These are phyloP conservation scores for Rhinoptilus africanus DNA, from an alignment of 2,113 vertebrate species.

Conservation along the genomic window DNA sequence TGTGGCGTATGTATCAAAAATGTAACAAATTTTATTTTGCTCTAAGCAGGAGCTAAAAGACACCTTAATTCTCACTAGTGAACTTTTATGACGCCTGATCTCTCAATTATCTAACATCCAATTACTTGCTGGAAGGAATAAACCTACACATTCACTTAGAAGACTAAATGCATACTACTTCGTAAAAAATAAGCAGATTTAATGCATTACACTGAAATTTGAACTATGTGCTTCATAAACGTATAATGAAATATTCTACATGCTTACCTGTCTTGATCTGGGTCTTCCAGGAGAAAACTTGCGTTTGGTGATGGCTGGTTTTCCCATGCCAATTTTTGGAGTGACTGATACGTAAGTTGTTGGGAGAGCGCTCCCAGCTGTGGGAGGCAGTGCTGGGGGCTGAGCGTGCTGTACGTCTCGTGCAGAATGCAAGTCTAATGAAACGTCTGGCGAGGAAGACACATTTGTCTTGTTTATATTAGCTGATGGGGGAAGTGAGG, in stretches of 20 bases:
- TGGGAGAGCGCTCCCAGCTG: conserved; percentile 71
- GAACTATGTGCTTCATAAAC: neutral
- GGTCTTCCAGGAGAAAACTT: conserved; percentile 95
- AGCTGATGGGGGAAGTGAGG: conserved; percentile 56
- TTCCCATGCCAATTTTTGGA: conserved; percentile 98
- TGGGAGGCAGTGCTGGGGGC: conserved; percentile 64
- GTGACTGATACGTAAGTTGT: conserved; percentile 83
- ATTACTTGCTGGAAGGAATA: neutral
- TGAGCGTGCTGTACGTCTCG: conserved; percentile 70
- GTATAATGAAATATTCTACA: neutral
- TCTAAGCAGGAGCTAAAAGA: neutral
- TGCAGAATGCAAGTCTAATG: conserved; percentile 78
- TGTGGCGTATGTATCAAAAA: neutral
- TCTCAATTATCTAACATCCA: neutral
- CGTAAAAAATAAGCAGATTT: neutral
- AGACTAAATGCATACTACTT: neutral
- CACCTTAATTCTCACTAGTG: neutral
- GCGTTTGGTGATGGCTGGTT: conserved; percentile 96
- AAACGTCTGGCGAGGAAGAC: conserved; percentile 77
- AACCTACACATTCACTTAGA: neutral
- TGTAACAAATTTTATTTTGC: neutral
- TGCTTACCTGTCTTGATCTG: conserved; percentile 88
- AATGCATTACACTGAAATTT: neutral
- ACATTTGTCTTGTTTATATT: conserved; percentile 71
- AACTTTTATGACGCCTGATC: neutral